Evolutionary conservation across 2,113 vertebrate genomes (phyloP), one percentile per base, ranked within the genome.

Genomic region (Lophius piscatorius): DNA sequence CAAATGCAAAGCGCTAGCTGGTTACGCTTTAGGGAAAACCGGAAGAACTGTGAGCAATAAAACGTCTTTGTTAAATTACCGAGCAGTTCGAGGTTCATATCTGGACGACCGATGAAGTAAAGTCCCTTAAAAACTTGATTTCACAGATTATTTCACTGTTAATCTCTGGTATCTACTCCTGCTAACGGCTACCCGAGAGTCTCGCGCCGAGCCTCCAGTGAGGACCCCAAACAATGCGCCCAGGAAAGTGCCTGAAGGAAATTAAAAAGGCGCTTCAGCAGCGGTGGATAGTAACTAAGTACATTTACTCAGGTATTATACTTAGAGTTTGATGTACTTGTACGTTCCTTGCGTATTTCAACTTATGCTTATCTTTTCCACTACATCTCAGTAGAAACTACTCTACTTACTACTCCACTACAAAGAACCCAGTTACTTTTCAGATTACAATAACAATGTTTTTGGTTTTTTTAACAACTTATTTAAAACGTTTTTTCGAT

Each of bases 11-110:
- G 10, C 14, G 21, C n/a, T 3, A 23, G 0, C 16, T n/a, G n/a
- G 17, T 13, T 2, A 26, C 0, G 18, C 4, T 29, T 17, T 12
- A 6, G 18, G 12, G 3, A 24, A 17, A 34, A 1, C 13, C 10
- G 4, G 4, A 1, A 22, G 4, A 20, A 24, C 9, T 13, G 1
- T 6, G 33, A 12, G 5, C 1, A 42, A 8, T 42, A 4, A 20
- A 28, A 10, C 1, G 22, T 4, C 1, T 23, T 39, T 12, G 9
- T 3, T 6, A 21, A 28, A 5, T 88, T 76, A 92, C 91, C 91
- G 74, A 92, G 91, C 81, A 92, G 50, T 20, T 92, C 91, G 5
- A 92, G 84, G 39, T 92, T 92, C 91, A 92, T 92, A 2, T 18
- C 50, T 59, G 70, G 4, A 12, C 42, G 22, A 10, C 9, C 13